phyloP scores from a whole-genome alignment of 2,888 invertebrate species.

The Orchestes rusci region DNA sequence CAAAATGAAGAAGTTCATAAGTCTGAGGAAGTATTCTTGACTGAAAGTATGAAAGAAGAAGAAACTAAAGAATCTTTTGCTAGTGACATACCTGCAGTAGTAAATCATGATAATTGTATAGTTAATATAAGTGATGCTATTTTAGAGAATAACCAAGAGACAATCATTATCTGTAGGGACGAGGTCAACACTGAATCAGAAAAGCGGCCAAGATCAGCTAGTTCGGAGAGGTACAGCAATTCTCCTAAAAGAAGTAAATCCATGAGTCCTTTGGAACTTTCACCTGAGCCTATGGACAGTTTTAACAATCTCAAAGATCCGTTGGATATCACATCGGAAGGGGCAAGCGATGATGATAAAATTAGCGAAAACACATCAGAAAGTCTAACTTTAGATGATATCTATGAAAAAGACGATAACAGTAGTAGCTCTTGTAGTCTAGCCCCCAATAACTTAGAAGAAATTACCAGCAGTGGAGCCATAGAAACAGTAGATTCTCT shows the following conservation, averaged over 20 bases:
- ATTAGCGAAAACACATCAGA: constrained; percentile 29
- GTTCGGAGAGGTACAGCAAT: constrained; percentile 32
- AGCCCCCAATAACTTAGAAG: constrained; percentile 28
- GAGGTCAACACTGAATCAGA: constrained; percentile 26
- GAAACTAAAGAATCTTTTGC: constrained; percentile 15
- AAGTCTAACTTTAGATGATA: constrained; percentile 25
- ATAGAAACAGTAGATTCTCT: constrained; percentile 34
- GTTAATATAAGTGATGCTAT: constrained; percentile 43
- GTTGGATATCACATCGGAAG: constrained; percentile 27
- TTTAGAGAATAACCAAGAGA: constrained; percentile 40
- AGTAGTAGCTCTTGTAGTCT: constrained; percentile 31
- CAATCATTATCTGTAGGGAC: constrained; percentile 40
- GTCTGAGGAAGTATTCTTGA: constrained; percentile 25
- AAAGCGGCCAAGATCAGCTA: constrained; percentile 37
- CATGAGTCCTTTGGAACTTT: constrained; percentile 31
- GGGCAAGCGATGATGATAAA: constrained; percentile 31
- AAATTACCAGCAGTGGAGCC: constrained; percentile 30
- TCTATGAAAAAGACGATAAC: constrained; percentile 29
- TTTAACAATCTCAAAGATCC: constrained; percentile 26
- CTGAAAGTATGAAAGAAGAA: constrained; percentile 15
- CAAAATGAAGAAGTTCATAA: constrained; percentile 29
- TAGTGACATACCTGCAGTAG: constrained; percentile 32
- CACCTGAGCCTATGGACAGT: constrained; percentile 22
- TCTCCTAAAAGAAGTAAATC: constrained; percentile 37
- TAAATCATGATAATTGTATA: constrained; percentile 36